Evolutionary conservation across 2,113 vertebrate genomes (phyloP).

Genomic region (Rattus rattus): DNA sequence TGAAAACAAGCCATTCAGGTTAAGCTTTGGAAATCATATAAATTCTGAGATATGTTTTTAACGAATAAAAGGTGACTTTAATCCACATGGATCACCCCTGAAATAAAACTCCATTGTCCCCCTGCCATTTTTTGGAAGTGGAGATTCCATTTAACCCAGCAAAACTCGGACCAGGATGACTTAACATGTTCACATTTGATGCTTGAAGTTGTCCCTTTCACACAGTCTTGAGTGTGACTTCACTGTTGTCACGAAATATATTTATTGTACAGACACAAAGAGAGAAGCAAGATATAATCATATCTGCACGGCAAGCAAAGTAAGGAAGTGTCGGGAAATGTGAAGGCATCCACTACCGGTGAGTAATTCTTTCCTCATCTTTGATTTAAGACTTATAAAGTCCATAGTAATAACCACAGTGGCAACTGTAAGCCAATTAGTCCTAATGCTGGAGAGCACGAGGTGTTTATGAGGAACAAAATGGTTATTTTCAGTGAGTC

Average conservation of each 20-base stretch:
- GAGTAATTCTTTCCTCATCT: neutral
- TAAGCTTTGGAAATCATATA: neutral
- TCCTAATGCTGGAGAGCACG: neutral
- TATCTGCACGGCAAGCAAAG: neutral
- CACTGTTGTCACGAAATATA: neutral
- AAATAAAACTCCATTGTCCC: neutral
- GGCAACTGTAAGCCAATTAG: neutral
- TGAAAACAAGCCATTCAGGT: neutral
- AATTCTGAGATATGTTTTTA: neutral
- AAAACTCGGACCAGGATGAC: neutral
- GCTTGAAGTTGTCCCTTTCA: neutral
- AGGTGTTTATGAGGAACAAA: neutral
- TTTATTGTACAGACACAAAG: neutral
- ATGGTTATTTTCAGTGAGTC: neutral
- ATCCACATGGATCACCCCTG: neutral
- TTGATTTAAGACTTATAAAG: neutral
- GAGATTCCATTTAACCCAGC: conserved; percentile 18
- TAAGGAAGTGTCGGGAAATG: neutral
- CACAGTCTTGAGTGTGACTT: conserved; percentile 10
- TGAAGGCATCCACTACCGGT: neutral
- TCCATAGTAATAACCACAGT: neutral
- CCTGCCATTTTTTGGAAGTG: neutral
- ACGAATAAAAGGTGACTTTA: neutral
- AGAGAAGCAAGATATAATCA: neutral
- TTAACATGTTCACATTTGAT: conserved; percentile 6